Percentiles rank a stretch among this genome's conserved stretches.
Evolutionary conservation across 2,888 invertebrate species (phyloP).

Genomic region (Ephialtes manifestator): DNA sequence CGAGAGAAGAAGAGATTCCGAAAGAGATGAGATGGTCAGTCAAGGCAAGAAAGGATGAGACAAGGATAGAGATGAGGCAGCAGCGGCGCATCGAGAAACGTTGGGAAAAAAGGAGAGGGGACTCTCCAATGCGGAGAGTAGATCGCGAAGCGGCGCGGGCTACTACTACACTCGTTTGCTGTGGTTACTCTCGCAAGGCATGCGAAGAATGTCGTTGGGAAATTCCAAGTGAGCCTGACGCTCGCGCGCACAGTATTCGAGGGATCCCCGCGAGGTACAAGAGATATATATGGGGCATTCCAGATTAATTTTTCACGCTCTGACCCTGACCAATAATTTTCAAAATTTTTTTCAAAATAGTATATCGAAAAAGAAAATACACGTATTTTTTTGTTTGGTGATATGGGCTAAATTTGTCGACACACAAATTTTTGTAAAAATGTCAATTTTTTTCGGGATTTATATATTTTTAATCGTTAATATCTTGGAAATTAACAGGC

Average conservation of each 20-base stretch:
- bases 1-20: constrained; percentile 7
- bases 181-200: constrained; percentile 64
- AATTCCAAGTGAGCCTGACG: constrained; percentile 73
- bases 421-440: too few relatives aligned
- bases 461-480: too few relatives aligned
- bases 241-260: constrained; percentile 38
- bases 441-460: too few relatives aligned
- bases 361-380: too few relatives aligned
- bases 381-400: too few relatives aligned
- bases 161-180: constrained; percentile 45
- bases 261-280: constrained; percentile 55
- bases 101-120: constrained; percentile 42
- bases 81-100: not conserved
- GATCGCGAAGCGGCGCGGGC: constrained; percentile 26
- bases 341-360: too few relatives aligned
- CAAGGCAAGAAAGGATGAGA: constrained; percentile 49
- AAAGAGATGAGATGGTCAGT: constrained; percentile 53
- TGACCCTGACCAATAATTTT: too few relatives aligned
- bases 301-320: too few relatives aligned
- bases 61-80: constrained; percentile 36
- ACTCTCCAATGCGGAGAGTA: constrained; percentile 54
- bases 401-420: too few relatives aligned
- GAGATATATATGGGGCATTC: not conserved
- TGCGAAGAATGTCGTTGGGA: constrained; percentile 73
- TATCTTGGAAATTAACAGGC: too few relatives aligned